Evolutionary conservation across 2,888 invertebrate genomes (phyloP), one percentile per base, ranked within the genome.

Genomic region (Aphidoletes aphidimyza): DNA sequence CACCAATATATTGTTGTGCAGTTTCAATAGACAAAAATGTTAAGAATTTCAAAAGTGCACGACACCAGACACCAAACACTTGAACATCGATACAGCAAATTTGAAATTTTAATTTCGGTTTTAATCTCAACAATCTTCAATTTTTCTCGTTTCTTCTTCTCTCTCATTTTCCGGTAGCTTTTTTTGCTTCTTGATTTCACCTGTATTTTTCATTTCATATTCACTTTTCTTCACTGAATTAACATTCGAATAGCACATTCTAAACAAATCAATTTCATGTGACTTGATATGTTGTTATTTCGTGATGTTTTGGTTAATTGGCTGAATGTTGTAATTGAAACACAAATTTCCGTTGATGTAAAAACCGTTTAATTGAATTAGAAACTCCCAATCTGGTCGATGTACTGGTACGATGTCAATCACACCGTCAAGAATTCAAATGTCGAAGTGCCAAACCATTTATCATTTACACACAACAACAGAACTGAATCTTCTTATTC

Each of bases 381-480:
- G 69, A 9, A 9, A 8, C 2, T 69, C 17, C 14, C 69, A 34
- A 30, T 69, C 30, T 69, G 0, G 11, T 54, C 54, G 69, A 30
- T 2, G 34, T 30, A 30, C n/a, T 26, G 2, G n/a, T n/a, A n/a
- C n/a, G n/a, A n/a, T n/a, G n/a, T 26, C 54, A 54, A 54, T 54
- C 22, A 54, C 54, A 54, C 54, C 22, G 26, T 54, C 54, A 54
- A 54, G 2, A 47, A 6, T 47, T 17, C 47, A 47, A 47, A 47
- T 6, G 19, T 42, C 14, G 42, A 42, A 42, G 14, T 42, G 42
- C 42, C 42, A 42, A 42, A 42, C 42, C 69, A 69, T 30, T 69
- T 54, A 54, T 54, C 54, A 54, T 54, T 54, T 19, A 22, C 54
- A 54, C 54, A 54, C 42, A 54, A 54, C 54, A 26, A 54, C 3